Conservation (phyloP, 2,797 vertebrate genomes). For the Adelosebastes latens region DNA sequence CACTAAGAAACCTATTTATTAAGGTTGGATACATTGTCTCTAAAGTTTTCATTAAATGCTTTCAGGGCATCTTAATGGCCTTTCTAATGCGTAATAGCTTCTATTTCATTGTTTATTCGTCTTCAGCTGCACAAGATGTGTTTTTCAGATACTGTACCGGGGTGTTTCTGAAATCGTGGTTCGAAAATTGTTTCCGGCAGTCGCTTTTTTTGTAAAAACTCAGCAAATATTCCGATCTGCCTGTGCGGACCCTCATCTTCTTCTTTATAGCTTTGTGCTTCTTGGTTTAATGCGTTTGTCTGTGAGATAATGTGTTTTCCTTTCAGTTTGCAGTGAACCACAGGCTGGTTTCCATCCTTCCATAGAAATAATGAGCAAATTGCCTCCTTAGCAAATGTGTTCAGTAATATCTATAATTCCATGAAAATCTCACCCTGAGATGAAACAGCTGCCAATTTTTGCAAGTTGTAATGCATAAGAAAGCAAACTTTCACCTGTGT, state of each 20-base stretch:
- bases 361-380: constrained; percentile 53
- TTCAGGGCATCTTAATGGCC: not conserved
- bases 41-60: constrained; percentile 4
- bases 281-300: constrained; percentile 46
- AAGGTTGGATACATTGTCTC: not conserved
- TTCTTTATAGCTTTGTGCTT: constrained; percentile 27
- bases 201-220: not conserved
- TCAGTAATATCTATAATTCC: constrained; percentile 35
- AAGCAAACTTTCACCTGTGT: constrained; percentile 32
- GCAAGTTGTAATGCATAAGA: constrained; percentile 16
- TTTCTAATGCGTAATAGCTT: not conserved
- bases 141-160: not conserved
- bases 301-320: constrained; percentile 51
- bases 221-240: not conserved
- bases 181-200: constrained; percentile 10
- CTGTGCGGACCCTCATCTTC: constrained; percentile 16
- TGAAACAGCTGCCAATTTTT: constrained; percentile 39
- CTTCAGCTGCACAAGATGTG: not conserved
- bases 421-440: constrained; percentile 33
- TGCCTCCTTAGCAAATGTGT: constrained; percentile 26
- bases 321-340: constrained; percentile 41
- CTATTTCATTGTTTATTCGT: not conserved
- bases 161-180: not conserved
- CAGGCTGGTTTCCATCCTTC: constrained; percentile 14
- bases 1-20: not conserved